Evolutionary conservation across 2,113 vertebrate species (phyloP), one percentile per base, ranked within the genome.

Genomic region (Epinephelus lanceolatus): DNA sequence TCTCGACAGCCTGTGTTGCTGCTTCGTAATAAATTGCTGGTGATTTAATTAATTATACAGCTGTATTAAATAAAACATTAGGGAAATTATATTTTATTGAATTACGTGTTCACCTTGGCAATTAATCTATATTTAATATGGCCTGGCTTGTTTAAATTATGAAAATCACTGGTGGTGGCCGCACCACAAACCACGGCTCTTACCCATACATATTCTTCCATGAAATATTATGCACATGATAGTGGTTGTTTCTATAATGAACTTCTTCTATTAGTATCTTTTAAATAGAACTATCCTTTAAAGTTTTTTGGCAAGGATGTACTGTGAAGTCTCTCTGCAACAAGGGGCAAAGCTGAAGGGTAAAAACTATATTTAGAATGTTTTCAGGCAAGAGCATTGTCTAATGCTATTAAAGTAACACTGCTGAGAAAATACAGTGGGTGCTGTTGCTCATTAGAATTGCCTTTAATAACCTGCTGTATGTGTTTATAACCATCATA

Each of bases 41-140:
- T 82, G 70, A 89, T 85, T 86, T 80, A 91, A 90, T 92, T 84
- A 85, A 89, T 91, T 90, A 91, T 84, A 85, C 77, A 85, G 65
- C 52, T 12, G 52, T 80, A 69, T 84, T 91, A 89, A 91, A 92
- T 92, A 90, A 93, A 93, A 93, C 86, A 93, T 91, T 78, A 89
- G 71, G 56, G 80, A 80, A 89, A 88, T 90, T 53, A 87, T 83
- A 67, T 86, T 86, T 87, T 73, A 92, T 76, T 88, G 67, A 89
- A 91, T 90, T 83, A 94, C 78, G 66, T 66, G 40, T 89, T 87
- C 83, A 92, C 89, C 81, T 88, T 81, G 66, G 69, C 85, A 91
- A 89, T 92, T 84, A 84, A 92, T 92, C 80, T 83, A 80, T 69
- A 84, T 80, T 86, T 86, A 83, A 86, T 87, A 82, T 71, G 67